A percentile compares a stretch with the other conserved stretches of the same genome.
These are phyloP conservation scores for Halesus radiatus DNA, from an alignment of 1,140 invertebrate genomes.

Conservation along the genomic window DNA sequence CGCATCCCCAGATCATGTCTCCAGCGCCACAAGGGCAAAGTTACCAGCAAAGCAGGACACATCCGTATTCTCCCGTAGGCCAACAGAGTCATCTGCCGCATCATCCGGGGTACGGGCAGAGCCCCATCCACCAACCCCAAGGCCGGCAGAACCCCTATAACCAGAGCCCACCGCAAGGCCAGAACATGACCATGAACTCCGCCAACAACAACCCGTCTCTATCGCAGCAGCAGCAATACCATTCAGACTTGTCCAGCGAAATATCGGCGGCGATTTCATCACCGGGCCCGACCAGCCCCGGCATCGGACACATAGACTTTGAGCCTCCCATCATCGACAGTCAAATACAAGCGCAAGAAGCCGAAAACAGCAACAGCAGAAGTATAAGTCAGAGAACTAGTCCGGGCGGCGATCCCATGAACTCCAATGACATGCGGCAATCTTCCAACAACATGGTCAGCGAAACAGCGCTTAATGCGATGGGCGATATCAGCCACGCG, in stretches of 20 bases:
- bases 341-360: conserved; percentile 52
- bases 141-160: conserved; percentile 40
- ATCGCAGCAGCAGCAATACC: conserved; percentile 73
- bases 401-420: conserved; percentile 56
- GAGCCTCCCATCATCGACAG: conserved; percentile 74
- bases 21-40: conserved; percentile 47
- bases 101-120: conserved; percentile 50
- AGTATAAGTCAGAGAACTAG: conserved; percentile 58
- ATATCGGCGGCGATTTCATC: conserved; percentile 84
- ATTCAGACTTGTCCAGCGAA: conserved; percentile 82
- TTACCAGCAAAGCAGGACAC: conserved; percentile 48
- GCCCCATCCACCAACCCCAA: conserved; percentile 50
- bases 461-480: conserved; percentile 46
- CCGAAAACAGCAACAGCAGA: conserved; percentile 53
- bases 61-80: conserved; percentile 45
- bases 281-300: conserved; percentile 76
- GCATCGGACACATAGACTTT: conserved; percentile 81
- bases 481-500: conserved; percentile 53
- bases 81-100: conserved; percentile 32
- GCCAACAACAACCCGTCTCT: conserved; percentile 38
- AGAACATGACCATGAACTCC: conserved; percentile 48
- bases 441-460: conserved; percentile 29
- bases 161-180: conserved; percentile 50
- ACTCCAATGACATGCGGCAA: conserved; percentile 43
- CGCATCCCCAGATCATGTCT: conserved; percentile 53